Evolutionary conservation across 2,113 vertebrate genomes (phyloP).

Genomic region (Carassius auratus): DNA sequence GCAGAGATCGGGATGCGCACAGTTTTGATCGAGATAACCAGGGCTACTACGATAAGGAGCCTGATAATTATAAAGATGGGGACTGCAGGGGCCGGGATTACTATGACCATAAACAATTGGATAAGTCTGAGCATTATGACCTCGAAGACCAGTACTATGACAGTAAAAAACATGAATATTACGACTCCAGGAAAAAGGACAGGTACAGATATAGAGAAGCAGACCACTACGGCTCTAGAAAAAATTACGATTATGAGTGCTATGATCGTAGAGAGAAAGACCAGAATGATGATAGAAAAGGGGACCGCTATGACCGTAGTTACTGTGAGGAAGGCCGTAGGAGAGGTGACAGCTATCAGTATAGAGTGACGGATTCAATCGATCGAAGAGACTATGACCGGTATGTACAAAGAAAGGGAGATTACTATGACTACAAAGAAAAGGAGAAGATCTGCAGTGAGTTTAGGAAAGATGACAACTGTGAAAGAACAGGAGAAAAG

Average conservation of each 20-base stretch:
- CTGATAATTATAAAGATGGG: slow-evolving; percentile 41
- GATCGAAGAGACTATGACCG: slow-evolving; percentile 34
- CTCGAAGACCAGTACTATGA: slow-evolving; percentile 48
- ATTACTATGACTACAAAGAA: slow-evolving; percentile 48
- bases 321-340: slow-evolving; percentile 56
- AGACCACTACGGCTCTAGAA: slow-evolving; percentile 58
- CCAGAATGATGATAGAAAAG: slow-evolving; percentile 54
- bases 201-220: slow-evolving; percentile 45
- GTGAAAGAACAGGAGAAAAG: background rate
- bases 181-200: slow-evolving; percentile 58
- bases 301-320: slow-evolving; percentile 56
- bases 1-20: slow-evolving; percentile 49
- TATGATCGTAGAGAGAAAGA: slow-evolving; percentile 62
- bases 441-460: slow-evolving; percentile 43
- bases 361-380: slow-evolving; percentile 45
- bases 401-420: background rate
- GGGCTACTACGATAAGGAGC: slow-evolving; percentile 61
- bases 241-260: slow-evolving; percentile 45
- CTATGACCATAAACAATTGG: slow-evolving; percentile 46
- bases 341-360: slow-evolving; percentile 54
- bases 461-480: slow-evolving; percentile 33
- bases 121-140: slow-evolving; percentile 59
- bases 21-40: slow-evolving; percentile 54
- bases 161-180: slow-evolving; percentile 56
- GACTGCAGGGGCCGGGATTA: slow-evolving; percentile 39